Evolutionary conservation across 2,888 invertebrate species (phyloP).

Genomic region (Listrodromus nycthemerus): DNA sequence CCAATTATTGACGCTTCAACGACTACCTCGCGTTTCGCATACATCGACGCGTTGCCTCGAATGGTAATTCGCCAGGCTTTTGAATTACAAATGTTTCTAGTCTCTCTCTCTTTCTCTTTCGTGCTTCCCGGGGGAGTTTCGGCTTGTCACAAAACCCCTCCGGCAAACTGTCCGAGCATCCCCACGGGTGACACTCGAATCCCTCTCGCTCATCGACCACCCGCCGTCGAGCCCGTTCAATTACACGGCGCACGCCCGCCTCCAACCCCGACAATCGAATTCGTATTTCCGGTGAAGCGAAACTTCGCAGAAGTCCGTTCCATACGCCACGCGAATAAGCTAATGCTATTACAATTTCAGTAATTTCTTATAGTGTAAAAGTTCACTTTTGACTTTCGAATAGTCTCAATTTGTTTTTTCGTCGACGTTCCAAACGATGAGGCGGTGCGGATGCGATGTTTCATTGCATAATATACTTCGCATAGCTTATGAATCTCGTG

Average conservation of each 20-base stretch:
- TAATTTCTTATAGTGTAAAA: too few species aligned
- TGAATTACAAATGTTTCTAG: slow-evolving; percentile 65
- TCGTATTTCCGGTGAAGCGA: slow-evolving; percentile 67
- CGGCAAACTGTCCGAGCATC: slow-evolving; percentile 41
- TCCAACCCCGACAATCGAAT: slow-evolving; percentile 67
- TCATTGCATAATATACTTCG: too few species aligned
- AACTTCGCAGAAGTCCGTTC: slow-evolving; percentile 47
- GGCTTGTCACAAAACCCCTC: slow-evolving; percentile 34
- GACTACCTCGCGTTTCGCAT: slow-evolving; percentile 23
- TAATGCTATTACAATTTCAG: background rate
- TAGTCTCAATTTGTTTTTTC: background rate
- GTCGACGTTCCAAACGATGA: background rate
- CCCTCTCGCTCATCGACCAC: slow-evolving; percentile 53
- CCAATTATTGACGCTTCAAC: slow-evolving; percentile 37
- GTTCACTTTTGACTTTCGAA: background rate
- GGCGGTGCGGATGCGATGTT: background rate
- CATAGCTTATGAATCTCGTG: background rate
- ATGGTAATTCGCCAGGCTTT: slow-evolving; percentile 60
- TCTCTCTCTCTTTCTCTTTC: slow-evolving; percentile 45
- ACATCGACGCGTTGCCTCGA: slow-evolving; percentile 37
- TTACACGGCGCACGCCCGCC: slow-evolving; percentile 55
- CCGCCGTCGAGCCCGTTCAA: slow-evolving; percentile 67
- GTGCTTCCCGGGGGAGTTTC: slow-evolving; percentile 15
- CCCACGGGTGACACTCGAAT: slow-evolving; percentile 36
- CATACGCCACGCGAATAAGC: background rate